Evolutionary conservation across 1,140 invertebrate species (phyloP).

Genomic region (Coptotermes formosanus): DNA sequence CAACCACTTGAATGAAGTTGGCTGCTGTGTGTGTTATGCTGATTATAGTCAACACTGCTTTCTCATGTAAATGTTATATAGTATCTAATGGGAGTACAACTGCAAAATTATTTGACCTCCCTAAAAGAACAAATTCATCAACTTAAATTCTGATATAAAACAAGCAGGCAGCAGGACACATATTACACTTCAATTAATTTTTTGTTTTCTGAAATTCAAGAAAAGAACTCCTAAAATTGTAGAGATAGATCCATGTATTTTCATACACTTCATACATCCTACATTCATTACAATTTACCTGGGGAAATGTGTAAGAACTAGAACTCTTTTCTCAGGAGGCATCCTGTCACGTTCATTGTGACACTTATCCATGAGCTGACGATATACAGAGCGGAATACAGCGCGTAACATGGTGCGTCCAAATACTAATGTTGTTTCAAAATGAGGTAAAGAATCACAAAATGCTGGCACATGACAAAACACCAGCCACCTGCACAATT

Average conservation of each 20-base stretch:
- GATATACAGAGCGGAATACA: conserved; percentile 85
- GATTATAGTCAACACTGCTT: too few species aligned
- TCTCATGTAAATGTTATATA: too few species aligned
- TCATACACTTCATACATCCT: too few species aligned
- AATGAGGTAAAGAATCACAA: conserved; percentile 88
- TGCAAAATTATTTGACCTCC: too few species aligned
- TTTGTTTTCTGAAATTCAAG: too few species aligned
- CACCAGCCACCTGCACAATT: conserved; percentile 76
- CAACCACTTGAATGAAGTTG: too few species aligned
- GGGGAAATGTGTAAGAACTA: conserved; percentile 64
- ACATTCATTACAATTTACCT: conserved; percentile 48
- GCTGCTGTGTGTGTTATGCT: too few species aligned
- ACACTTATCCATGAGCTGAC: conserved; percentile 88
- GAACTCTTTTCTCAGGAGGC: conserved; percentile 77
- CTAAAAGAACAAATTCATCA: too few species aligned
- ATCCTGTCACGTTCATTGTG: conserved; percentile 83
- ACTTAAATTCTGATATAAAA: too few species aligned
- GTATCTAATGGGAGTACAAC: too few species aligned
- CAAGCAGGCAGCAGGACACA: not conserved
- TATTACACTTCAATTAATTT: not conserved
- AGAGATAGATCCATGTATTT: too few species aligned
- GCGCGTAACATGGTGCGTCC: conserved; percentile 80
- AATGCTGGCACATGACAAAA: conserved; percentile 94
- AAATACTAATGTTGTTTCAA: conserved; percentile 87
- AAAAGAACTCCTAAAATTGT: too few species aligned